Conservation (phyloP, 2,888 invertebrate genomes). For the Drosophila hawaiiensis region DNA sequence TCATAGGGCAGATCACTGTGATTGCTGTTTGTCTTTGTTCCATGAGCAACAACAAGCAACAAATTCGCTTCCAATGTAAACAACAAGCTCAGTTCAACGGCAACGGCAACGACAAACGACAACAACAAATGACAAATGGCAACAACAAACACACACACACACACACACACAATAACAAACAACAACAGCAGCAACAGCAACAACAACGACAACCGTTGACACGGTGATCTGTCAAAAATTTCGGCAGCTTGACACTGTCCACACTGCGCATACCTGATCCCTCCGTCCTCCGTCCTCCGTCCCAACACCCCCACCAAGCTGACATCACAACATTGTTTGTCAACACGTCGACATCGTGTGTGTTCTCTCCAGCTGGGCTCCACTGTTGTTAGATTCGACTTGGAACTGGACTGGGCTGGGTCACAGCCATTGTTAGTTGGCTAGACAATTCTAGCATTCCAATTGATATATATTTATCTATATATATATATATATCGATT, state of each 20-base stretch:
- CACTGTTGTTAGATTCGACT: conserved; percentile 5
- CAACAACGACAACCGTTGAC: conserved; percentile 59
- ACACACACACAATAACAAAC: conserved; percentile 9
- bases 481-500: conserved; percentile 11
- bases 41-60: conserved; percentile 27
- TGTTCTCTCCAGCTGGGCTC: conserved; percentile 46
- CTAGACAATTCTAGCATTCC: conserved; percentile 37
- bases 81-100: conserved; percentile 43
- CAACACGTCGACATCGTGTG: conserved; percentile 38
- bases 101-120: not conserved
- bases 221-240: conserved; percentile 74
- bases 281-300: not conserved
- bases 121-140: conserved; percentile 25
- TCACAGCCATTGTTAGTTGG: conserved; percentile 25
- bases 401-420: conserved; percentile 6
- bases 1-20: conserved; percentile 12
- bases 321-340: conserved; percentile 18
- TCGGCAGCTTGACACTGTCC: conserved; percentile 55
- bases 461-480: not conserved
- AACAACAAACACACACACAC: conserved; percentile 41
- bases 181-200: conserved; percentile 31
- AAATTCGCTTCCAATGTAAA: conserved; percentile 54
- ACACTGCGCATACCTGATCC: conserved; percentile 42
- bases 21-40: conserved; percentile 21
- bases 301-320: not conserved